These are phyloP conservation scores for Acanthurus tractus DNA, from an alignment of 2,797 vertebrate genomes.

Conservation along the genomic window DNA sequence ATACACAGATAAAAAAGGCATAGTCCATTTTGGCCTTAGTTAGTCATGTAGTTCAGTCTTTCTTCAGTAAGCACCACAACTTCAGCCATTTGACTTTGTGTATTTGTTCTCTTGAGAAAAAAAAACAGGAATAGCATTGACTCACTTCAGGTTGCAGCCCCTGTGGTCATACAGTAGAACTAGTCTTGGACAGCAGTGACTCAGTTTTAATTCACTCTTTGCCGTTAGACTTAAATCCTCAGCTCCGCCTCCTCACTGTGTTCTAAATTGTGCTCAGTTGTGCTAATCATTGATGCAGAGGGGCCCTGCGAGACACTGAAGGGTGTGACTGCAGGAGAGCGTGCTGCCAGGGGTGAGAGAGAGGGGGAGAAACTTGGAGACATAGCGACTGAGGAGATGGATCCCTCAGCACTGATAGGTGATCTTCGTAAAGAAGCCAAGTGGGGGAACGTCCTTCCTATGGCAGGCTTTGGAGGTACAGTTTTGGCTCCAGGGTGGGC, in stretches of 20 bases:
- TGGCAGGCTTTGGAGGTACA: conserved; percentile 93
- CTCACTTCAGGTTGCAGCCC: conserved; percentile 60
- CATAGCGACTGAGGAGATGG: conserved; percentile 95
- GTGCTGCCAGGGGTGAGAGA: conserved; percentile 94
- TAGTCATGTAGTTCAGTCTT: conserved; percentile 55
- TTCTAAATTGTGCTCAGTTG: conserved; percentile 92
- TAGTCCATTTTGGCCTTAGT: conserved; percentile 70
- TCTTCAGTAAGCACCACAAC: conserved; percentile 68
- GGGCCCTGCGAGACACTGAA: conserved; percentile 97
- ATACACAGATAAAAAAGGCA: conserved; percentile 61
- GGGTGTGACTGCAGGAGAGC: conserved; percentile 94
- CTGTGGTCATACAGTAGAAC: conserved; percentile 71
- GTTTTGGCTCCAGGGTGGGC: conserved; percentile 98
- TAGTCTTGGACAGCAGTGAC: conserved; percentile 59
- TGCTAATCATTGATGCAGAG: conserved; percentile 92
- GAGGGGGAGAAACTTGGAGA: conserved; percentile 98
- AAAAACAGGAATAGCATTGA: conserved; percentile 28
- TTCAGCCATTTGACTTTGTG: conserved; percentile 74
- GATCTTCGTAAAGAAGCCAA: conserved; percentile 92
- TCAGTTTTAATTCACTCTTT: conserved; percentile 46
- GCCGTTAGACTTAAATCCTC: conserved; percentile 83
- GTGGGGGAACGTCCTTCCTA: conserved; percentile 91
- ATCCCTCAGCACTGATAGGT: conserved; percentile 94
- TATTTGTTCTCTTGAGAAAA: conserved; percentile 29
- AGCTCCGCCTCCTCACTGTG: conserved; percentile 93